Percentiles rank a stretch among this genome's conserved stretches.
These are phyloP conservation scores for Cydia splendana DNA, from an alignment of 1,140 invertebrate genomes.

Conservation along the genomic window DNA sequence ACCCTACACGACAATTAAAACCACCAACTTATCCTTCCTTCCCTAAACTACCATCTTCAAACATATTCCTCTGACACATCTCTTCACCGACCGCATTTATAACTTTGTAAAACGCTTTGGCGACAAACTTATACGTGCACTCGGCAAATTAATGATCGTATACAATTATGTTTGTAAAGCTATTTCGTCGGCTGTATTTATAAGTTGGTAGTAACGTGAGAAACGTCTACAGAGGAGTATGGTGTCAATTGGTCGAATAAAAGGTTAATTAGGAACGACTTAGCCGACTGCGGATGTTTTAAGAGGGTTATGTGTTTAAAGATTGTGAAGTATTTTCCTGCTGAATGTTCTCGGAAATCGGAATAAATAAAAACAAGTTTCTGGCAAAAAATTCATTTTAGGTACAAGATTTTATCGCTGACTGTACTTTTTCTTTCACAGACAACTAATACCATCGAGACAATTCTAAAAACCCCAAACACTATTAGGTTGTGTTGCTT, in stretches of 20 bases:
- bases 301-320: neutral
- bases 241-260: slow-evolving; percentile 5
- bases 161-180: neutral
- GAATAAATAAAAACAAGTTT: too few species aligned
- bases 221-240: neutral
- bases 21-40: neutral
- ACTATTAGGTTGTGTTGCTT: too few species aligned
- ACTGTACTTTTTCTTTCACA: too few species aligned
- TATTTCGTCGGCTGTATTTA: neutral
- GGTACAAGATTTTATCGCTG: too few species aligned
- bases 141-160: neutral
- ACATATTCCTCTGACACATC: neutral
- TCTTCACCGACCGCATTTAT: neutral
- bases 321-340: too few species aligned
- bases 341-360: too few species aligned
- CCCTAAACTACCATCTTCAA: neutral
- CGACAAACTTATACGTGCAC: neutral
- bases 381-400: too few species aligned
- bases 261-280: slow-evolving; percentile 5
- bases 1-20: neutral
- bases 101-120: neutral
- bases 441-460: too few species aligned
- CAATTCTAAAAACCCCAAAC: too few species aligned
- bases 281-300: neutral
- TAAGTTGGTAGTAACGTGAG: slow-evolving; percentile 12